phyloP scores from a whole-genome alignment of 2,113 vertebrate genomes.

The Eulacestoma nigropectus region DNA sequence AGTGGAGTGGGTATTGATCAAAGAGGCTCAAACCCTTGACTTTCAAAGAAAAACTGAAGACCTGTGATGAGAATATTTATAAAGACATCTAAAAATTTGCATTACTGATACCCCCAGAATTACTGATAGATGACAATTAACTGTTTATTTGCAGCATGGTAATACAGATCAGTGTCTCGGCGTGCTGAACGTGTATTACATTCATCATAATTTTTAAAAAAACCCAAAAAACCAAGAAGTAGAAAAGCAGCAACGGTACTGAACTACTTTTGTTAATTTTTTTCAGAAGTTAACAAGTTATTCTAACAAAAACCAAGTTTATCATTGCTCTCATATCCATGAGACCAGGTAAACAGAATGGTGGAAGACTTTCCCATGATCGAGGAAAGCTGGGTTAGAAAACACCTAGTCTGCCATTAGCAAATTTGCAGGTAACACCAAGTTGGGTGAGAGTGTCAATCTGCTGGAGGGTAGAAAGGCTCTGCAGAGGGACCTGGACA shows the following conservation, averaged over 20 bases:
- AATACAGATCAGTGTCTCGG: background rate
- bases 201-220: background rate
- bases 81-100: background rate
- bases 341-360: background rate
- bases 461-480: background rate
- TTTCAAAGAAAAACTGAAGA: background rate
- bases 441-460: background rate
- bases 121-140: background rate
- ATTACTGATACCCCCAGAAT: background rate
- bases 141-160: background rate
- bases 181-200: background rate
- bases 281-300: background rate
- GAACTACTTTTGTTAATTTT: background rate
- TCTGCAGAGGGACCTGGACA: background rate
- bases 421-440: background rate
- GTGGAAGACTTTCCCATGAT: background rate
- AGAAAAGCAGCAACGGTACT: background rate
- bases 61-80: background rate
- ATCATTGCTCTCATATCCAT: background rate
- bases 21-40: background rate
- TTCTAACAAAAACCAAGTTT: background rate
- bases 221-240: background rate
- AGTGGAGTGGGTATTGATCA: background rate
- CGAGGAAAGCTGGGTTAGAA: background rate
- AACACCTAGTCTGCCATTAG: background rate